phyloP scores from a whole-genome alignment of 2,113 vertebrate genomes.

The Percina caprodes region DNA sequence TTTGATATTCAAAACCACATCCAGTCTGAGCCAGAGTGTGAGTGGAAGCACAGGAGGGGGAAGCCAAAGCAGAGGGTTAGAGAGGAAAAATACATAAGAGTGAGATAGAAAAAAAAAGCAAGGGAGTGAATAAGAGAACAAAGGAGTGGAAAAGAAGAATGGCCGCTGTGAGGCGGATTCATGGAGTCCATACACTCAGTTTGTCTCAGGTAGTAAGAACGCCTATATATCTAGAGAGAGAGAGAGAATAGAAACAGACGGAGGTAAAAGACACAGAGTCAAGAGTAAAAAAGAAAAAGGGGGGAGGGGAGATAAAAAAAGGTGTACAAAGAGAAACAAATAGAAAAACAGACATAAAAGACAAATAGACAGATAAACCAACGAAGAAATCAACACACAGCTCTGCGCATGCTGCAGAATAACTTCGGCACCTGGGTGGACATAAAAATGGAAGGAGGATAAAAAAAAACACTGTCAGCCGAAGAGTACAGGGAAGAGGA shows the following conservation, averaged over 20 bases:
- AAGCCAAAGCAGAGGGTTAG: conserved; percentile 15
- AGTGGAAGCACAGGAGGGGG: conserved; percentile 36
- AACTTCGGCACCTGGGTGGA: background rate
- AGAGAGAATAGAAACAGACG: conserved; percentile 19
- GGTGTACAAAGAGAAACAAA: conserved; percentile 16
- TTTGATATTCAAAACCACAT: conserved; percentile 70
- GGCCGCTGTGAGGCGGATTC: conserved; percentile 57
- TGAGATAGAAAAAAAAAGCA: conserved; percentile 15
- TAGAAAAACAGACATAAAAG: conserved; percentile 10
- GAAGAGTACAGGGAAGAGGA: background rate
- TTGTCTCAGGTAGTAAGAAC: conserved; percentile 64
- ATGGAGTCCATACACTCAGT: conserved; percentile 61
- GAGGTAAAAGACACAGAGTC: conserved; percentile 30
- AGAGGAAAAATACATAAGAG: conserved; percentile 15
- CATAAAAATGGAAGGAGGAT: conserved; percentile 36
- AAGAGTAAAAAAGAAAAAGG: background rate
- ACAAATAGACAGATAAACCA: conserved; percentile 29
- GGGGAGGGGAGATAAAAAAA: background rate
- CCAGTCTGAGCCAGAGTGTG: conserved; percentile 28
- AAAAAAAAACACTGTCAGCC: background rate
- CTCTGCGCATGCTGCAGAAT: background rate
- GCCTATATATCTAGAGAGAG: conserved; percentile 54
- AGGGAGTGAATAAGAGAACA: conserved; percentile 14
- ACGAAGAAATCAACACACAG: conserved; percentile 15
- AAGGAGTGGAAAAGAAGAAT: conserved; percentile 53